Conservation (phyloP, 2,888 invertebrate genomes). For the Nematopogon swammerdamellus region DNA sequence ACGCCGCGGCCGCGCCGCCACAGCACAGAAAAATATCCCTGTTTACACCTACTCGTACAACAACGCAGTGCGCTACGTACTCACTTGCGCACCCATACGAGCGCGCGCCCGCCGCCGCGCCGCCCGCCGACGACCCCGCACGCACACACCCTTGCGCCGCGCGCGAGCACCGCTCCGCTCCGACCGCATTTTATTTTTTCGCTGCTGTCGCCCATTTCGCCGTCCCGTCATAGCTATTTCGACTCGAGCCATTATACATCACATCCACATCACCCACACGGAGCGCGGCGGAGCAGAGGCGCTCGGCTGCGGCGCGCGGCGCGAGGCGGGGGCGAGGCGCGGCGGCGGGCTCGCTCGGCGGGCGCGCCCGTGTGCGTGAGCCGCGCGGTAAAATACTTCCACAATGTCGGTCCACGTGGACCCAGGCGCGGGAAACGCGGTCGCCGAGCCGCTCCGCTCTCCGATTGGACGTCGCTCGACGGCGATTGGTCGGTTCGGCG, state of each 20-base stretch:
- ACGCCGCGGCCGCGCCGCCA: slow-evolving; percentile 10
- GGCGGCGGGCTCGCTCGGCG: too few relatives aligned
- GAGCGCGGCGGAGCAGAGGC: neutral
- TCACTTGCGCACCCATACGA: slow-evolving; percentile 24
- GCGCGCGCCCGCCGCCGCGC: slow-evolving; percentile 17
- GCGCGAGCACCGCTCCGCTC: slow-evolving; percentile 40
- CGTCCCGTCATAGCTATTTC: slow-evolving; percentile 59
- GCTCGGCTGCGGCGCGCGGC: neutral
- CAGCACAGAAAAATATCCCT: slow-evolving; percentile 51
- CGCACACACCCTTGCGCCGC: slow-evolving; percentile 16
- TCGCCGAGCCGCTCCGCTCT: slow-evolving; percentile 38
- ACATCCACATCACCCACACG: neutral
- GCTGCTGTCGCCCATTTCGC: slow-evolving; percentile 59
- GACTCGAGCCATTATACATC: slow-evolving; percentile 53
- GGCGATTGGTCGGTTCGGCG: slow-evolving; percentile 29
- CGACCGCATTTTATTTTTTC: slow-evolving; percentile 59
- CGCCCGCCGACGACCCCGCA: slow-evolving; percentile 18
- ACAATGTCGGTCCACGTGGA: slow-evolving; percentile 36
- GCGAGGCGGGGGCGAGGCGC: neutral
- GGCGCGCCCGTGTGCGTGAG: slow-evolving; percentile 40
- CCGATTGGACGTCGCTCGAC: slow-evolving; percentile 14
- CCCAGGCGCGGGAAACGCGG: slow-evolving; percentile 29
- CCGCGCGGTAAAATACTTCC: neutral
- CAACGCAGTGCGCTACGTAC: slow-evolving; percentile 20
- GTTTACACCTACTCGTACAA: slow-evolving; percentile 49